These are phyloP conservation scores for Trichosurus vulpecula DNA, from an alignment of 2,797 vertebrate species.

Conservation along the genomic window DNA sequence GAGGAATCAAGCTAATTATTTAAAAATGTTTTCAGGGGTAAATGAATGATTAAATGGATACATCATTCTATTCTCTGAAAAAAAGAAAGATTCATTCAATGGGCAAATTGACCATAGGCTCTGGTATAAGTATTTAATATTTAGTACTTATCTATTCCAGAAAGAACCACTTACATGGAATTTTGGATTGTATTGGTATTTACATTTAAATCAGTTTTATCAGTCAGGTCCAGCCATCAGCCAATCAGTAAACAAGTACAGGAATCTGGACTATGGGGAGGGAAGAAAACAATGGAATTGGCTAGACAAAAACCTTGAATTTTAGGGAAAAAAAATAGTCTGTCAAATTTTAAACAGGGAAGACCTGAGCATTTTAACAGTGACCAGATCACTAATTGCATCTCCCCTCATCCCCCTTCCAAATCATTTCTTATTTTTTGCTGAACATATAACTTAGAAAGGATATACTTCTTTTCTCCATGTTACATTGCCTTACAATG, in stretches of 20 bases:
- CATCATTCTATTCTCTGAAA: neutral
- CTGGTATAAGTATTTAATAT: neutral
- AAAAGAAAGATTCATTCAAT: neutral
- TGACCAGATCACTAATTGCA: neutral
- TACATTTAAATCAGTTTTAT: neutral
- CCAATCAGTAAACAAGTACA: neutral
- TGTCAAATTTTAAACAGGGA: slow-evolving; percentile 14
- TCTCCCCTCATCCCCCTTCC: neutral
- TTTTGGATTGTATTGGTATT: neutral
- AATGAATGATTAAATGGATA: neutral
- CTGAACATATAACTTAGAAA: neutral
- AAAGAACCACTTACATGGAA: neutral
- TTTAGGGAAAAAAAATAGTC: neutral
- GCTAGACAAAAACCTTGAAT: neutral
- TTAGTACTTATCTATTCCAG: neutral
- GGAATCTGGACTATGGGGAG: neutral
- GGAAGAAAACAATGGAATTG: neutral
- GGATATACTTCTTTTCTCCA: neutral
- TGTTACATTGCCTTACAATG: neutral
- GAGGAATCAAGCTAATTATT: neutral
- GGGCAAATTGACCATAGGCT: neutral
- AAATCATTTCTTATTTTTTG: neutral
- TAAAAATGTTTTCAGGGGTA: neutral
- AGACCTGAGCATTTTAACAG: slow-evolving; percentile 17
- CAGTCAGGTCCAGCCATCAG: neutral